Conservation (phyloP, 2,797 vertebrate genomes). For the Squalus acanthias region DNA sequence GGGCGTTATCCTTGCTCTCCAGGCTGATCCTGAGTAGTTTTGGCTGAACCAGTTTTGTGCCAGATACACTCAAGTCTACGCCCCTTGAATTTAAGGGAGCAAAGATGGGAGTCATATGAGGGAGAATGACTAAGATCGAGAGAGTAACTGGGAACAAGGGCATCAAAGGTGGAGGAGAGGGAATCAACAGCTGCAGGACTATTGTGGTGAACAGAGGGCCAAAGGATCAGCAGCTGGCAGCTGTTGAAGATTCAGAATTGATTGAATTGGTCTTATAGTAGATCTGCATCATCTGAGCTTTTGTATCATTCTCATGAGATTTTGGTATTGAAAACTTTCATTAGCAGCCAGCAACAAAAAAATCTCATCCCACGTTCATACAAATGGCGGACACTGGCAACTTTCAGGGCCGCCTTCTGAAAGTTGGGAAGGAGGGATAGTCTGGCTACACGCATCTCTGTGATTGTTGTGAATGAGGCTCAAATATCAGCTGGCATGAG, state of each 20-base stretch:
- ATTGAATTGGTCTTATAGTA: not conserved
- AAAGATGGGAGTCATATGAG: not conserved
- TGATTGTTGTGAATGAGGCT: not conserved
- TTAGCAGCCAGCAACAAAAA: not conserved
- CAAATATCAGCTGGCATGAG: not conserved
- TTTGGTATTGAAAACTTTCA: not conserved
- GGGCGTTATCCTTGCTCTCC: not conserved
- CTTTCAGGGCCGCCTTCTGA: not conserved
- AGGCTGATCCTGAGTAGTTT: not conserved
- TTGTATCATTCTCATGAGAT: not conserved
- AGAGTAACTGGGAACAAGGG: not conserved
- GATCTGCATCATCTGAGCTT: not conserved
- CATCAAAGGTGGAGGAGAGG: not conserved
- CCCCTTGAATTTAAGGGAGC: not conserved
- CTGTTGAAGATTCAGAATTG: not conserved
- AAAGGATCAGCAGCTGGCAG: not conserved
- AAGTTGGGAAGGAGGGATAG: not conserved
- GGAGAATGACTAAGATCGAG: not conserved
- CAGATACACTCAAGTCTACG: not conserved
- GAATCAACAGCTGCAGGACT: not conserved
- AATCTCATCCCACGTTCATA: not conserved
- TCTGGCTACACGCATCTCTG: not conserved
- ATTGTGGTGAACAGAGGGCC: not conserved
- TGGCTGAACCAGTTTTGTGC: not conserved
- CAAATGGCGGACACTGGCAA: not conserved